Conservation (phyloP, 2,113 vertebrate species). For the Hyperoodon ampullatus region DNA sequence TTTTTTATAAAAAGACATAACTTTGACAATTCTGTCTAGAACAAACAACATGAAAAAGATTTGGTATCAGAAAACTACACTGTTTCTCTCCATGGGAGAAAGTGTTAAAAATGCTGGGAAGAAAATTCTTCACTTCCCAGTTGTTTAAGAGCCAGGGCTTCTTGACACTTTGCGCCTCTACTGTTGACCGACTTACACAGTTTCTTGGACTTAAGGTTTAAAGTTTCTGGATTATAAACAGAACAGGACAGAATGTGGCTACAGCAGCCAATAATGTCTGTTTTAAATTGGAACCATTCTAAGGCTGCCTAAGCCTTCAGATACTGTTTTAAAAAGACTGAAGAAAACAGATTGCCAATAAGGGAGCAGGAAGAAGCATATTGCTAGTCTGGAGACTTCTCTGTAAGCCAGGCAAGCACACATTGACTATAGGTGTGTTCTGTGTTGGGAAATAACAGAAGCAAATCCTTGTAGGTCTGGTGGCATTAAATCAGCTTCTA, state of each 20-base stretch:
- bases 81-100: neutral
- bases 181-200: neutral
- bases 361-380: neutral
- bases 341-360: neutral
- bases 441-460: neutral
- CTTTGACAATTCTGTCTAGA: neutral
- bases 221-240: slow-evolving; percentile 7
- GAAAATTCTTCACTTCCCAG: neutral
- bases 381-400: neutral
- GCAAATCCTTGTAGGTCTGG: neutral
- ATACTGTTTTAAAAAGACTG: neutral
- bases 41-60: neutral
- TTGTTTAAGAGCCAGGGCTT: neutral
- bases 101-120: neutral
- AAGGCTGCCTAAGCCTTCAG: neutral
- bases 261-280: neutral
- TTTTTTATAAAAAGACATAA: neutral
- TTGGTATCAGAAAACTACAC: neutral
- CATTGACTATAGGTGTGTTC: neutral
- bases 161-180: neutral
- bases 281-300: slow-evolving; percentile 23
- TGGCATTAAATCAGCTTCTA: neutral
- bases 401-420: neutral
- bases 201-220: neutral
- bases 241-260: slow-evolving; percentile 3